Evolutionary conservation across 2,113 vertebrate species (phyloP), one percentile per base, ranked within the genome.

Genomic region (Eubucco bourcierii): DNA sequence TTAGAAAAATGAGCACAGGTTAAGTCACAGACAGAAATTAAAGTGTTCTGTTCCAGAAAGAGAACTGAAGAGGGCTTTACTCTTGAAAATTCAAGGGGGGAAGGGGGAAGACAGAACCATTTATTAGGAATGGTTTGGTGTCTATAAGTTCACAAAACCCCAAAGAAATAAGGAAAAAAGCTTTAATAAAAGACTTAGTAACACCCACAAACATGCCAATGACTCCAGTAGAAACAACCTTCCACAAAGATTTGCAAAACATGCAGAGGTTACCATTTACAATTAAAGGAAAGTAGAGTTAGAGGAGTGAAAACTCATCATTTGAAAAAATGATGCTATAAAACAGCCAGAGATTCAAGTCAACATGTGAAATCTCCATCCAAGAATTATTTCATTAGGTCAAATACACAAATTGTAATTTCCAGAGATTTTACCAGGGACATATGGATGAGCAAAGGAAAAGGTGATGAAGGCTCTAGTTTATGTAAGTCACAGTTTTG

Each of bases 161-260:
- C 4, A 37, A 33, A 17, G 44, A 78, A 76, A 84, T 19, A 76
- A 76, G 44, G 33, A 77, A 63, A 72, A 72, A 61, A 60, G 12
- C 15, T 60, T 78, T 80, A 87, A 66, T 41, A 37, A 52, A 61
- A 89, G 34, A 25, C 75, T 80, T 75, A 84, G 3, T 72, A 90
- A 80, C 60, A 87, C 20, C 47, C 84, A 90, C 60, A 71, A 85
- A 80, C 93, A 93, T 91, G 76, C 91, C 76, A 83, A 80, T 60
- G 92, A 39, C 39, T 71, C 53, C 61, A 88, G 15, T 19, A 83
- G 56, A 63, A 95, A 74, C 74, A 70, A 77, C 41, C 68, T 75
- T 77, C 74, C 87, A 88, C 55, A 82, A 70, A 79, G 52, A 85
- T 53, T 21, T 77, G 80, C 73, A 83, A 78, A 83, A 60, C 93